Evolutionary conservation across 2,113 vertebrate genomes (phyloP).

Genomic region (Apeltes quadracus): DNA sequence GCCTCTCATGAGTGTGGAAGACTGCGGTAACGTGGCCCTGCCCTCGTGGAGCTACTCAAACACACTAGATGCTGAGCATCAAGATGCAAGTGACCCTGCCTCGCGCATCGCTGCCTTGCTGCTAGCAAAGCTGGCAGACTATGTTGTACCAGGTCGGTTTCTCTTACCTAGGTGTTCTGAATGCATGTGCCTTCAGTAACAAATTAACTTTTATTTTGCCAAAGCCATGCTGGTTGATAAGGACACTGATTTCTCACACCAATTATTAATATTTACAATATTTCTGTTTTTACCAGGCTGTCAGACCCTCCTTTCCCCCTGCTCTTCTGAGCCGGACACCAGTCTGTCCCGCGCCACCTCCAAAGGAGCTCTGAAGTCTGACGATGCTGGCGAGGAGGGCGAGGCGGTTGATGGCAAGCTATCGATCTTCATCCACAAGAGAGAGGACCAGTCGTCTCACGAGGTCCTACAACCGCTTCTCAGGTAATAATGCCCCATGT

Average conservation of each 20-base stretch:
- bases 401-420: slow-evolving; percentile 98
- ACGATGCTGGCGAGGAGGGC: slow-evolving; percentile 92
- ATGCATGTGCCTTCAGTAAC: not conserved
- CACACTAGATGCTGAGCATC: slow-evolving; percentile 91
- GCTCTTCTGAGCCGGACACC: slow-evolving; percentile 92
- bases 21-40: slow-evolving; percentile 95
- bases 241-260: not conserved
- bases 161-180: not conserved
- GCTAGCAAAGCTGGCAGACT: slow-evolving; percentile 95
- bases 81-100: slow-evolving; percentile 93
- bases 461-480: slow-evolving; percentile 96
- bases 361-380: slow-evolving; percentile 91
- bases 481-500: slow-evolving; percentile 80
- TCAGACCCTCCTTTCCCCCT: slow-evolving; percentile 97
- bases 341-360: slow-evolving; percentile 88
- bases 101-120: slow-evolving; percentile 95
- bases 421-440: slow-evolving; percentile 97
- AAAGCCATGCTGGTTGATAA: not conserved
- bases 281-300: slow-evolving; percentile 79
- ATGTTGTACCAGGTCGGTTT: slow-evolving; percentile 93
- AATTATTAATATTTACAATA: not conserved
- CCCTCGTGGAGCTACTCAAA: slow-evolving; percentile 97
- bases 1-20: slow-evolving; percentile 98
- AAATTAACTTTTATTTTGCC: not conserved
- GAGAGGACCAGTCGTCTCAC: slow-evolving; percentile 97